Conservation (phyloP, 2,797 vertebrate species). For the Rhabdophis nuchalis region DNA sequence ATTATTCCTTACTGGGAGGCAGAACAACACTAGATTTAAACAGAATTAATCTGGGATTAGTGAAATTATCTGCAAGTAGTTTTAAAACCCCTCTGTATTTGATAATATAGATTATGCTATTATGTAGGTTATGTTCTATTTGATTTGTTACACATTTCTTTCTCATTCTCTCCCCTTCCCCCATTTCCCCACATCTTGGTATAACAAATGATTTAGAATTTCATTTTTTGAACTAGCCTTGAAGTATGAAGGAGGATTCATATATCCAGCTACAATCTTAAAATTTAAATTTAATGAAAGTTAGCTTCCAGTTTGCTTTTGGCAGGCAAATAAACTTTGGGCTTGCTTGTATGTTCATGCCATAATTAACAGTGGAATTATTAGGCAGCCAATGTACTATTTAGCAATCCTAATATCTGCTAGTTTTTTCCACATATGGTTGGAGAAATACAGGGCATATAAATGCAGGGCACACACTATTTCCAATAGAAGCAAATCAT, state of each 20-base stretch:
- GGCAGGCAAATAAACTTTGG: neutral
- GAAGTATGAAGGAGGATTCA: slow-evolving; percentile 26
- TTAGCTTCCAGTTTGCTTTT: neutral
- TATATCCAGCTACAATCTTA: slow-evolving; percentile 7
- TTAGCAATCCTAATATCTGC: neutral
- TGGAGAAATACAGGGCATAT: neutral
- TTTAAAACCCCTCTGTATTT: neutral
- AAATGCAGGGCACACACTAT: neutral
- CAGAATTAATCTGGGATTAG: slow-evolving; percentile 63
- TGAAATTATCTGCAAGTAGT: slow-evolving; percentile 45
- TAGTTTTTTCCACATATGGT: neutral
- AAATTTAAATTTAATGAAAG: slow-evolving; percentile 8
- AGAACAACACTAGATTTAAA: slow-evolving; percentile 40
- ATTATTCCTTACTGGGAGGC: slow-evolving; percentile 44
- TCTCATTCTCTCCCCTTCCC: neutral
- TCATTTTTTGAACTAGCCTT: neutral
- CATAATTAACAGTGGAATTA: neutral
- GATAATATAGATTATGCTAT: neutral
- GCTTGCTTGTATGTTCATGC: neutral
- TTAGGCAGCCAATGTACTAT: neutral
- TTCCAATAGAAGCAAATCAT: neutral
- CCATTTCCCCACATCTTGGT: neutral
- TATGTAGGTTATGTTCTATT: neutral
- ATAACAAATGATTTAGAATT: neutral
- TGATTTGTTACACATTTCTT: neutral